Evolutionary conservation across 2,797 vertebrate species (phyloP).

Genomic region (Carcharodon carcharias): DNA sequence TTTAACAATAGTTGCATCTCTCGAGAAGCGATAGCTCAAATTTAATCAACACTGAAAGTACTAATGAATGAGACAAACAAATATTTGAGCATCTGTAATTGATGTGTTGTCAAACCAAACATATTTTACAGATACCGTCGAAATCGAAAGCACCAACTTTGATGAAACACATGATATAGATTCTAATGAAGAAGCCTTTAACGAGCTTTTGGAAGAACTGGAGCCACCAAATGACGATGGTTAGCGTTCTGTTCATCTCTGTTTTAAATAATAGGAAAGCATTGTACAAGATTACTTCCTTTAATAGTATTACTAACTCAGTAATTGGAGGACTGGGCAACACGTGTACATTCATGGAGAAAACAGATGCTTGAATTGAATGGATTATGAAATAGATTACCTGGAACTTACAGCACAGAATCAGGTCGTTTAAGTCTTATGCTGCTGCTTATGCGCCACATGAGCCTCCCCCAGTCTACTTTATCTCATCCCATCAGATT

Average conservation of each 20-base stretch:
- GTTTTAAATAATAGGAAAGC: not conserved
- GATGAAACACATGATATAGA: not conserved
- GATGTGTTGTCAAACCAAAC: constrained; percentile 1
- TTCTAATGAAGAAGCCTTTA: not conserved
- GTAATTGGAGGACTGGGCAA: not conserved
- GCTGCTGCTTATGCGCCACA: not conserved
- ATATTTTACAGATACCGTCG: not conserved
- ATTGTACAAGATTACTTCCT: not conserved
- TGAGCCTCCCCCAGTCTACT: no score
- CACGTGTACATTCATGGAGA: not conserved
- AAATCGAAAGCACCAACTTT: not conserved
- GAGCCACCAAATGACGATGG: not conserved
- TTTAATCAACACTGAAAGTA: not conserved
- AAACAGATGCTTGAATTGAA: not conserved
- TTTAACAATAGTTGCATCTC: not conserved
- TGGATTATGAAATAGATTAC: not conserved
- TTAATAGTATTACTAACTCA: not conserved
- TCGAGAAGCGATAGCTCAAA: not conserved
- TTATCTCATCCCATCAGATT: not conserved
- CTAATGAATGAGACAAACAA: not conserved
- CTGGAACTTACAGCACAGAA: not conserved
- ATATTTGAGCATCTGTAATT: not conserved
- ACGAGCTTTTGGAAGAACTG: not conserved
- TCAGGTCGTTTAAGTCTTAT: not conserved
- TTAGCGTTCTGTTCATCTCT: not conserved